Evolutionary conservation across 2,113 vertebrate species (phyloP), one percentile per base, ranked within the genome.

Genomic region (Neoarius graeffei): DNA sequence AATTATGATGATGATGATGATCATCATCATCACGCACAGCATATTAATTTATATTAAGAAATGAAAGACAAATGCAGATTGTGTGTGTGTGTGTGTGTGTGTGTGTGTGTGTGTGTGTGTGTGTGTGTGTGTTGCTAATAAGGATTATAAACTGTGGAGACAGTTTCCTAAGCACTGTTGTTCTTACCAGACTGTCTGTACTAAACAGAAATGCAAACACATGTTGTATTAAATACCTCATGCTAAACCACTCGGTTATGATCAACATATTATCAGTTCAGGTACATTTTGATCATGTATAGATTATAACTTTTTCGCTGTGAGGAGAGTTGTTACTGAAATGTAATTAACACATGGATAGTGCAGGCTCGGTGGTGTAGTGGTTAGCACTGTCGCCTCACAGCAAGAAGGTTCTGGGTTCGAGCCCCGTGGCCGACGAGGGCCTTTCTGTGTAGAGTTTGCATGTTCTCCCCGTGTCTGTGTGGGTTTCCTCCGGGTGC

Each of bases 81-180:
- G 1, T 23, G 15, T 4, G 59, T 81, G 30, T 20, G 59, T 30
- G 7, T 57, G 20, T n/a, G n/a, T n/a, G n/a, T n/a, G n/a, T n/a
- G n/a, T n/a, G n/a, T n/a, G n/a, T n/a, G 1, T 23, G 15, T 4
- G 59, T 81, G 30, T 17, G 6, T 60, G 4, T 6, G 20, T 60
- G 8, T 30, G n/a, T 60, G 5, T 23, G 23, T 35, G 27, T 60
- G 42, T 59, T 66, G 74, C 74, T 69, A 69, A 60, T n/a, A 60
- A 84, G 79, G 67, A 88, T 60, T 87, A 83, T 52, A 85, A 90
- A 25, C 88, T 88, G 86, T 91, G 73, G 92, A 85, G 89, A 94
- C 91, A 82, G 93, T 94, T 91, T 89, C 92, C 89, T 87, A 88
- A 89, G 85, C 85, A 91, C 87, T 85, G 86, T 23, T 35, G 74